phyloP scores from a whole-genome alignment of 2,113 vertebrate genomes.

The Oostethus manadensis region DNA sequence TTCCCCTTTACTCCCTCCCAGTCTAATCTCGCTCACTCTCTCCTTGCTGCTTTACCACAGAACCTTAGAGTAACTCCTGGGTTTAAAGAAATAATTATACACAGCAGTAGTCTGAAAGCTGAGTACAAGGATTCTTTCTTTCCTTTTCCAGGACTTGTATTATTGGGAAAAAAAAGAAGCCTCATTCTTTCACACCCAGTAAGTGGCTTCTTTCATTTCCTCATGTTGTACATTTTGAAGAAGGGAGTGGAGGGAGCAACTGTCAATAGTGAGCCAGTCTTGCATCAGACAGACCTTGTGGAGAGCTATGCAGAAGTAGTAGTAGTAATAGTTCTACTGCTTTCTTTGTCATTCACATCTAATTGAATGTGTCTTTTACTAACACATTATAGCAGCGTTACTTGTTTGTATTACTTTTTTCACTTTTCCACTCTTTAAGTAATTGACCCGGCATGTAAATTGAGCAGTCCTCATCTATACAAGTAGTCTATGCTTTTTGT shows the following conservation, averaged over 20 bases:
- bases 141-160: background rate
- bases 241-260: slow-evolving; percentile 40
- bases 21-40: slow-evolving; percentile 50
- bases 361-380: background rate
- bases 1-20: slow-evolving; percentile 46
- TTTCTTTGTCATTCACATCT: background rate
- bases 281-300: slow-evolving; percentile 71
- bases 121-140: slow-evolving; percentile 17
- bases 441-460: too few species aligned
- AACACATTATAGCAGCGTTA: too few species aligned
- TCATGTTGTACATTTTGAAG: slow-evolving; percentile 21
- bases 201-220: slow-evolving; percentile 32
- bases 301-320: background rate
- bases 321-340: background rate
- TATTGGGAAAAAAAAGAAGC: background rate
- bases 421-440: too few species aligned
- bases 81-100: slow-evolving; percentile 34
- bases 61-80: slow-evolving; percentile 41
- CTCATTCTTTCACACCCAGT: slow-evolving; percentile 32
- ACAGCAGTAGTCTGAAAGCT: slow-evolving; percentile 11
- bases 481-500: too few species aligned
- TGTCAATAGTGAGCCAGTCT: slow-evolving; percentile 61
- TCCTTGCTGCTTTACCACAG: slow-evolving; percentile 41
- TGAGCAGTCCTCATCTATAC: too few species aligned
- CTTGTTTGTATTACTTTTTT: too few species aligned